Evolutionary conservation across 2,113 vertebrate species (phyloP).

Genomic region (Anoura caudifer): DNA sequence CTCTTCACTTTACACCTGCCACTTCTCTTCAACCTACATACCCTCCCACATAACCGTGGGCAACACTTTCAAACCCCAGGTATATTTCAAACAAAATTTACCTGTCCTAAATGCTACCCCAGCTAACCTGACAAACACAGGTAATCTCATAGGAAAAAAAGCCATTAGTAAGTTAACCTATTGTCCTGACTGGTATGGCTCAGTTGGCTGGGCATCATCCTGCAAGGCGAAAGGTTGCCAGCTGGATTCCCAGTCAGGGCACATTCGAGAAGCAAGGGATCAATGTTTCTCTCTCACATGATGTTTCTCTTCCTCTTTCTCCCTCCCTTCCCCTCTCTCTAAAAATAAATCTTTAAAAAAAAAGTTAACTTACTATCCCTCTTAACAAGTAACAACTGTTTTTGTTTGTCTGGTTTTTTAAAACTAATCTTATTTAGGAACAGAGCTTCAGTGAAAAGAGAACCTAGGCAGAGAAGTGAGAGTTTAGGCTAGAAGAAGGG

Average conservation of each 20-base stretch:
- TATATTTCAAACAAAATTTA: not conserved
- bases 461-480: not conserved
- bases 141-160: not conserved
- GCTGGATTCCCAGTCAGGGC: too few relatives aligned
- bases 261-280: too few relatives aligned
- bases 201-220: too few relatives aligned
- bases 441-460: not conserved
- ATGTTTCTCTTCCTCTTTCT: too few relatives aligned
- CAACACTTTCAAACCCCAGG: not conserved
- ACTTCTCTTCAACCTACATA: not conserved
- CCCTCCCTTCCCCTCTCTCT: too few relatives aligned
- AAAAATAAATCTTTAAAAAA: too few relatives aligned
- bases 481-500: not conserved
- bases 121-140: not conserved
- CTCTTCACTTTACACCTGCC: not conserved
- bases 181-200: too few relatives aligned
- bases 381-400: not conserved
- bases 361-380: not conserved
- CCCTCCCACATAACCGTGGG: not conserved
- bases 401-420: not conserved
- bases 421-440: not conserved
- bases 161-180: not conserved
- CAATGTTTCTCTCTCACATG: too few relatives aligned
- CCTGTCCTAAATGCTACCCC: not conserved
- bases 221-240: too few relatives aligned